Percentiles rank a stretch among this genome's conserved stretches.
phyloP scores from a whole-genome alignment of 1,140 invertebrate genomes.

The Danaus plexippus region DNA sequence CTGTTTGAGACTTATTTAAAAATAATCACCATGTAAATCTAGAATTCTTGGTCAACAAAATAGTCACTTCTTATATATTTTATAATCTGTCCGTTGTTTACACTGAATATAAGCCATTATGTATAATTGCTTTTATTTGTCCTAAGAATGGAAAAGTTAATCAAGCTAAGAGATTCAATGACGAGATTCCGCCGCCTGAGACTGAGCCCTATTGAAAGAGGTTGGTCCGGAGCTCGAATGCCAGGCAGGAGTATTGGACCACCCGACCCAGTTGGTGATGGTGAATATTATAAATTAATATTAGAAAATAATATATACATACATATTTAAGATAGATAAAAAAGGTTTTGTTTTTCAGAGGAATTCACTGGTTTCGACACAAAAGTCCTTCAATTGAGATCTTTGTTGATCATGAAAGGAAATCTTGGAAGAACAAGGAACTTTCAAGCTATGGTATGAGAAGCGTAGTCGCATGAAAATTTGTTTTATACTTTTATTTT shows the following conservation, averaged over 20 bases:
- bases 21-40: no score
- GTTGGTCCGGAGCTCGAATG: conserved; percentile 88
- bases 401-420: conserved; percentile 88
- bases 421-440: conserved; percentile 83
- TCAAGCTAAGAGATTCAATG: conserved; percentile 81
- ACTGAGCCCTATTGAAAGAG: conserved; percentile 86
- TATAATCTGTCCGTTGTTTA: not conserved
- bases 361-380: conserved; percentile 91
- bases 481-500: conserved; percentile 1
- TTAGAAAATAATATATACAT: not conserved
- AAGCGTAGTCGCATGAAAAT: no score
- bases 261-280: conserved; percentile 86
- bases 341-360: conserved; percentile 74
- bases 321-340: conserved; percentile 10
- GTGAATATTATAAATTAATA: conserved; percentile 49
- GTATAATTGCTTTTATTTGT: conserved; percentile 4
- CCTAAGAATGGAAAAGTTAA: conserved; percentile 76
- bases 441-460: conserved; percentile 72
- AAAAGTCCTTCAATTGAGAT: conserved; percentile 86
- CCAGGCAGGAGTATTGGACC: conserved; percentile 89
- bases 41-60: not conserved
- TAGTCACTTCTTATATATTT: not conserved
- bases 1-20: no score
- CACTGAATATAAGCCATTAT: no score
- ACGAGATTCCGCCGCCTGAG: conserved; percentile 74